Evolutionary conservation across 2,797 vertebrate species (phyloP), one percentile per base, ranked within the genome.

Genomic region (Spinibarbus caldwelli): DNA sequence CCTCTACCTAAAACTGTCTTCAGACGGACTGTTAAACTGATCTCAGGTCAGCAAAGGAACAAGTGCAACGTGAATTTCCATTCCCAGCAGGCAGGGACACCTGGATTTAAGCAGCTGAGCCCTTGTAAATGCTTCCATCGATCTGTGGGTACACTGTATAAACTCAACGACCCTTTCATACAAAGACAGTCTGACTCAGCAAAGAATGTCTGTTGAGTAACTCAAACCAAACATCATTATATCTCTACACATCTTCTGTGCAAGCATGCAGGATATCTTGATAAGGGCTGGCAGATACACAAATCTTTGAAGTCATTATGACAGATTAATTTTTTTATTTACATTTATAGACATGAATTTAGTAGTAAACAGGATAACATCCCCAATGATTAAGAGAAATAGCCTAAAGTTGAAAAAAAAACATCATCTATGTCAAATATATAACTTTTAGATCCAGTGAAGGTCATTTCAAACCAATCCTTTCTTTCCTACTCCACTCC

Each of bases 111-210:
- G 68, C 68, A 82, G 68, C 43, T 80, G 70, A 76, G 71, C 81
- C n/a, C 43, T 29, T 72, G 45, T 73, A 87, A 78, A 85, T 29
- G 49, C 59, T 68, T 71, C n/a, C 36, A 80, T 85, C 73, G 43
- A 84, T 75, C 78, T 84, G 57, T 64, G 38, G 82, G 43, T 43
- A 79, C 29, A 62, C 62, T 70, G 70, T 31, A 64, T 70, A 81
- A 84, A 84, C 73, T 82, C 78, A 78, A 76, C 67, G 6, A 17
- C 36, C 36, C 67, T 70, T 54, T 77, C 19, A 76, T 83, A 71
- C 68, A 49, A 79, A 86, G 59, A 83, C 70, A 67, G 52, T 57
- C 67, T 85, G 26, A 86, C 66, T 78, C 85, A 86, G 83, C 85
- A 72, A 82, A 43, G 31, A 38, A 67, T 70, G 54, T 57, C 38